phyloP scores from a whole-genome alignment of 2,797 vertebrate genomes.

The Typhlichthys subterraneus region DNA sequence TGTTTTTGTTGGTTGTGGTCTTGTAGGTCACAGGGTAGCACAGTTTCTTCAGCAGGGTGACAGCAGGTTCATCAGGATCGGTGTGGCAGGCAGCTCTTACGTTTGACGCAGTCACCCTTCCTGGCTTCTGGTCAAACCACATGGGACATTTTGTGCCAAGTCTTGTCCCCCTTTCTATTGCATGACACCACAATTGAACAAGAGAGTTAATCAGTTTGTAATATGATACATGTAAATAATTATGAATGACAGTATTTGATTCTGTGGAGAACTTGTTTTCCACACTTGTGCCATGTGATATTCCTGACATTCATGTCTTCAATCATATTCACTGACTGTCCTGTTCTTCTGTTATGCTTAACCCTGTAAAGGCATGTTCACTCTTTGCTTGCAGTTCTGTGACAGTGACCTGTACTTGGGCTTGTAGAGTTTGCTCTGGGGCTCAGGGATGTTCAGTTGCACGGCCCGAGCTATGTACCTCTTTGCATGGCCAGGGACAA shows the following conservation, averaged over 20 bases:
- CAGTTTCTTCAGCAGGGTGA: no score
- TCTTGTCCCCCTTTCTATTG: background rate
- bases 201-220: background rate
- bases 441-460: conserved; percentile 20
- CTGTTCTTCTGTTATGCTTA: conserved; percentile 2
- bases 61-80: no score
- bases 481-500: conserved; percentile 6
- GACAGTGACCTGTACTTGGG: conserved; percentile 14
- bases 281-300: conserved; percentile 1
- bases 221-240: background rate
- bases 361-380: conserved; percentile 20
- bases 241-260: background rate
- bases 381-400: conserved; percentile 19
- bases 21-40: no score
- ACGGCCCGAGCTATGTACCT: conserved; percentile 4
- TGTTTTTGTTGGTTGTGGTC: no score
- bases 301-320: conserved; percentile 6
- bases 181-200: background rate
- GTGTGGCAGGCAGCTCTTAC: no score
- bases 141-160: conserved; percentile 7
- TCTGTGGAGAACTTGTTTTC: conserved; percentile 1
- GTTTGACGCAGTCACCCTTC: no score
- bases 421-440: conserved; percentile 16
- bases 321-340: background rate
- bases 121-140: conserved; percentile 18